Conservation (phyloP, 1,140 invertebrate species). For the Megalopta genalis region DNA sequence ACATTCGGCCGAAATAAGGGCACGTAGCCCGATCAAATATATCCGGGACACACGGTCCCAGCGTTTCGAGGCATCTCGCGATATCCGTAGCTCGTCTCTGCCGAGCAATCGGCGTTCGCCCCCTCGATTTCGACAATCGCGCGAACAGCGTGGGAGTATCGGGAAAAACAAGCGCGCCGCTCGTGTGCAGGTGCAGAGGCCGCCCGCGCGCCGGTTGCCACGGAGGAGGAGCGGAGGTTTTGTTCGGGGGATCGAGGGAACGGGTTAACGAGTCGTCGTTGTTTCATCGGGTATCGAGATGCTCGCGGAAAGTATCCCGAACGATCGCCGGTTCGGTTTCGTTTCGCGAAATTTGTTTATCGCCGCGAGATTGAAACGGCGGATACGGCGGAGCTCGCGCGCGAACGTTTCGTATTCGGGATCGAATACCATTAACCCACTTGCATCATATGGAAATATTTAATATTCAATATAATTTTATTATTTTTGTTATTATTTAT, state of each 20-base stretch:
- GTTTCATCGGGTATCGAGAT: not conserved
- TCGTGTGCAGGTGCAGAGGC: conserved; percentile 14
- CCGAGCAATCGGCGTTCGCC: not conserved
- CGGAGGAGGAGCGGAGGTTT: not conserved
- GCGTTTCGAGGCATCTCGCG: not conserved
- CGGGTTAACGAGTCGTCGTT: not conserved
- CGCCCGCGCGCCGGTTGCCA: too few relatives aligned
- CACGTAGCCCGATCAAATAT: not conserved
- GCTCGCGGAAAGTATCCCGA: not conserved
- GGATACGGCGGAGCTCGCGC: not conserved
- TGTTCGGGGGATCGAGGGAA: too few relatives aligned
- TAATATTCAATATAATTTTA: too few relatives aligned
- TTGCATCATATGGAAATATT: too few relatives aligned
- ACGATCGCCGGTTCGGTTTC: not conserved
- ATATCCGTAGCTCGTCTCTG: not conserved
- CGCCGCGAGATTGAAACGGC: not conserved
- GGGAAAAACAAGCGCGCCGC: conserved; percentile 1
- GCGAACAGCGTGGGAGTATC: not conserved
- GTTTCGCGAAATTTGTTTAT: not conserved
- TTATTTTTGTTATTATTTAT: too few relatives aligned
- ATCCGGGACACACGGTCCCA: too few relatives aligned
- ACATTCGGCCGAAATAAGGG: not conserved
- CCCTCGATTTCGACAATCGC: not conserved
- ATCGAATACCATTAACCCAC: not conserved
- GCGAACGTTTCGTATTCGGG: too few relatives aligned